Evolutionary conservation across 2,797 vertebrate genomes (phyloP).

Genomic region (Hydrolagus colliei): DNA sequence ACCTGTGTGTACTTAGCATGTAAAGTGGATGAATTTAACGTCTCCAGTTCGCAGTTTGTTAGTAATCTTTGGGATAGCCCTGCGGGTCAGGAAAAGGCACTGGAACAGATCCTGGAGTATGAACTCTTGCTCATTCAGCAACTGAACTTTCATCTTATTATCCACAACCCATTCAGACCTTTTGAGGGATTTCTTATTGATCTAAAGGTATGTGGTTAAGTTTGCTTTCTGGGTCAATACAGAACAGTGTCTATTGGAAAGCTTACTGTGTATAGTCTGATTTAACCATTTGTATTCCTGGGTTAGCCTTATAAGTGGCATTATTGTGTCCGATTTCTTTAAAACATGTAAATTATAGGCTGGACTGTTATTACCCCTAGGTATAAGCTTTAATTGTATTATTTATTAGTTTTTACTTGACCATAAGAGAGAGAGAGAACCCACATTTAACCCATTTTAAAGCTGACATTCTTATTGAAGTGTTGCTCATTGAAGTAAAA

Average conservation of each 20-base stretch:
- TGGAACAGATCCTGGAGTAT: conserved; percentile 89
- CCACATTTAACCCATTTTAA: too few species aligned
- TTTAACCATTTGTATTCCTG: neutral
- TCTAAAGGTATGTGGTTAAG: conserved; percentile 69
- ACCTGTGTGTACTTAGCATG: conserved; percentile 85
- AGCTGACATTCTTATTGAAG: too few species aligned
- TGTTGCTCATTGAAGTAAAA: too few species aligned
- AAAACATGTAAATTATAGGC: too few species aligned
- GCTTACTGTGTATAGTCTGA: neutral
- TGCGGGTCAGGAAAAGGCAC: conserved; percentile 70
- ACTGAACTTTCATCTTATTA: conserved; percentile 89
- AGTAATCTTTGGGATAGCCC: conserved; percentile 79
- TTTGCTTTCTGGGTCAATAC: neutral
- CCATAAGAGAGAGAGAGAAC: neutral
- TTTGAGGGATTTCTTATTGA: conserved; percentile 93
- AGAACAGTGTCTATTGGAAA: neutral
- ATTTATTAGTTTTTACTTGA: neutral
- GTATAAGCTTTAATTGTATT: neutral
- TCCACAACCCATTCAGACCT: conserved; percentile 90
- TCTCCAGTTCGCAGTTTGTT: conserved; percentile 87
- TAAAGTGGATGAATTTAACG: conserved; percentile 98
- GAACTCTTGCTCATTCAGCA: conserved; percentile 92
- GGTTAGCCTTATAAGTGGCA: neutral
- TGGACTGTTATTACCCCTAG: neutral
- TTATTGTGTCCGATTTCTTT: neutral